A percentile compares a stretch with the other conserved stretches of the same genome.
These are phyloP conservation scores for Empis stercorea DNA, from an alignment of 2,888 invertebrate genomes.

Conservation along the genomic window DNA sequence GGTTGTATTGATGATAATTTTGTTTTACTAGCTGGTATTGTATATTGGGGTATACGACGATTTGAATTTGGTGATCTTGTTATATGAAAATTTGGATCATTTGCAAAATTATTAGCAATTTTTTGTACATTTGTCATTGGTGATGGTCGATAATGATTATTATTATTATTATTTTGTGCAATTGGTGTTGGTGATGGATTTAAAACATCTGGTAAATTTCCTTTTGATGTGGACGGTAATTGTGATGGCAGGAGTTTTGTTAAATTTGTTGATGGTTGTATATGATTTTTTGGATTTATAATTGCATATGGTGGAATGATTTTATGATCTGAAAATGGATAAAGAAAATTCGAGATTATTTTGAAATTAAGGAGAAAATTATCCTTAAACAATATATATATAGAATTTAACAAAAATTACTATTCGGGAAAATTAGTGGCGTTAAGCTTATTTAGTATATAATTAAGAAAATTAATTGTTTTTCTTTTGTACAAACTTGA, in stretches of 20 bases:
- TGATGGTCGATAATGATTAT: conserved; percentile 3
- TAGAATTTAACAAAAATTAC: background rate
- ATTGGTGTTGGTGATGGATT: conserved; percentile 2
- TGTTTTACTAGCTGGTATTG: conserved; percentile 13
- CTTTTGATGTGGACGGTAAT: conserved; percentile 8
- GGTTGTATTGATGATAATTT: conserved; percentile 9
- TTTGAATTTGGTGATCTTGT: conserved; percentile 15
- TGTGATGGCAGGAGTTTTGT: conserved; percentile 1
- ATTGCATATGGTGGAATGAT: conserved; percentile 14
- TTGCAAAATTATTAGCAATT: conserved; percentile 26
- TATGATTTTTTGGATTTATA: conserved; percentile 7
- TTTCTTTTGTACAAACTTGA: too few species aligned
- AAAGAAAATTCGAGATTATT: too few species aligned
- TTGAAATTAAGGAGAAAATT: background rate
- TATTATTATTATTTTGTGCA: background rate
- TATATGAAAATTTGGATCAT: conserved; percentile 21
- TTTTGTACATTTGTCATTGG: conserved; percentile 23
- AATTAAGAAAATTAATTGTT: too few species aligned
- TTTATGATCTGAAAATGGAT: conserved; percentile 4
- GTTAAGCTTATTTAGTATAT: too few species aligned
- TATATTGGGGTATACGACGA: conserved; percentile 17
- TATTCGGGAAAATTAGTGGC: background rate
- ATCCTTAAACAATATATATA: background rate
- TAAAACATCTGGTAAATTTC: background rate
- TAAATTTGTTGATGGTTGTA: background rate